Percentiles rank a stretch among this genome's conserved stretches.
Conservation (phyloP, 2,888 invertebrate species). For the Elgonia sp. region DNA sequence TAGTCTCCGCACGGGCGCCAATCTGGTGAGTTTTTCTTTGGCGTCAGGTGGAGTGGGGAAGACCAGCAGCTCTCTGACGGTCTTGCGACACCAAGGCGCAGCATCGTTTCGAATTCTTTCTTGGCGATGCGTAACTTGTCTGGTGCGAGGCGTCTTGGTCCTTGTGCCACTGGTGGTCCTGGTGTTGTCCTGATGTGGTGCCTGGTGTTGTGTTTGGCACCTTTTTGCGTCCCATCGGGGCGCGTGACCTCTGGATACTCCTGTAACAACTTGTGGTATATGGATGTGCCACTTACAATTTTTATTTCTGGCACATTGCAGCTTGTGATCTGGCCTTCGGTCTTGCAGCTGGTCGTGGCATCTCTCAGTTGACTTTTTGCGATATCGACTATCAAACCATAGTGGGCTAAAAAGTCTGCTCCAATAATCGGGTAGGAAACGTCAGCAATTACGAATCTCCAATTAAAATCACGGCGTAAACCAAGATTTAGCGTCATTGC, state of each 20-base stretch:
- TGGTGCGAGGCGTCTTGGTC: background rate
- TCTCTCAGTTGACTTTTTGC: constrained; percentile 49
- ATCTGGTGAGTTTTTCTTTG: background rate
- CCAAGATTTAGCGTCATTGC: constrained; percentile 78
- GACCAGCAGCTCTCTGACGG: background rate
- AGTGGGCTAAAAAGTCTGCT: constrained; percentile 81
- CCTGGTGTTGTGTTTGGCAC: too few relatives aligned
- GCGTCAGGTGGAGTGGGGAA: background rate
- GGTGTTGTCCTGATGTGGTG: background rate
- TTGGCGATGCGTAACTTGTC: background rate
- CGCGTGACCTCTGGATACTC: too few relatives aligned
- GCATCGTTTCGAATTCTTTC: constrained; percentile 7
- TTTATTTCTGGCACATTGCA: too few relatives aligned
- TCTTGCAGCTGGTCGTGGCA: background rate
- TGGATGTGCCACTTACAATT: too few relatives aligned
- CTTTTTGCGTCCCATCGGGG: too few relatives aligned
- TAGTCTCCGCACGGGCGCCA: constrained; percentile 35
- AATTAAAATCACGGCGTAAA: constrained; percentile 73
- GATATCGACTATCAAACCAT: constrained; percentile 80
- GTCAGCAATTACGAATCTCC: constrained; percentile 82
- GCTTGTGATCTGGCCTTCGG: too few relatives aligned
- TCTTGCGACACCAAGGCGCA: background rate
- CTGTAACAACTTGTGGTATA: too few relatives aligned
- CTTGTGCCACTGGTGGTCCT: background rate
- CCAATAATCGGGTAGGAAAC: constrained; percentile 83